Evolutionary conservation across 1,140 invertebrate genomes (phyloP), one percentile per base, ranked within the genome.

Genomic region (Drosophila virilis): DNA sequence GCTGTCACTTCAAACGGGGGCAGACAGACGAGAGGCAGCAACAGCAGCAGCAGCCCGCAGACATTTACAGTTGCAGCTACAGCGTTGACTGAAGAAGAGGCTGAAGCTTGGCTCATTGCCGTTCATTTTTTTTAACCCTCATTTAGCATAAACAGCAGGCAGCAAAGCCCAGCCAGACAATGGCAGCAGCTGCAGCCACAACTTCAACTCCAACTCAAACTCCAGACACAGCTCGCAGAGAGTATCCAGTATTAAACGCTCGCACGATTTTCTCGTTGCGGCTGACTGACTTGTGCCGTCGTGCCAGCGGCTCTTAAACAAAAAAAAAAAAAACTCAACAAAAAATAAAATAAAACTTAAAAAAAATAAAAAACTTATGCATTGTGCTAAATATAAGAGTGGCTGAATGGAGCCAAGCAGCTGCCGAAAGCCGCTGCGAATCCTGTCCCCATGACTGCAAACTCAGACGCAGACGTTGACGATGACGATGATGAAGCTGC

Each of bases 191-290:
- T 51, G 78, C 78, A 40, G 65, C 58, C 9, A 9, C 59, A 48
- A 48, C 45, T 48, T 38, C 79, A 70, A 45, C 64, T 80, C 33
- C 50, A 59, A 55, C 75, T 48, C 42, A 13, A 48, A 48, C 64
- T 48, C 42, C 28, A 54, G 46, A 58, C 35, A 37, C 57, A 38
- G 1, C 55, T 62, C 57, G 55, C 45, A 7, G 50, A 52, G 48
- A 52, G 48, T 67, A 76, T 64, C 58, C 46, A 52, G 79, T 70
- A 78, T 83, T 88, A 88, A 88, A 83, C 80, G 80, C 79, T 84
- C 84, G 84, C 84, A 89, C 84, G 84, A 88, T 88, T 89, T 89
- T 84, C 84, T 89, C 80, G 84, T 88, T 88, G 84, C 84, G 84
- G 80, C 83, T 88, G 84, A 88, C 76, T 88, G 84, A 83, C 84